Conservation (phyloP, 2,797 vertebrate species). For the Leucoraja ocellata region DNA sequence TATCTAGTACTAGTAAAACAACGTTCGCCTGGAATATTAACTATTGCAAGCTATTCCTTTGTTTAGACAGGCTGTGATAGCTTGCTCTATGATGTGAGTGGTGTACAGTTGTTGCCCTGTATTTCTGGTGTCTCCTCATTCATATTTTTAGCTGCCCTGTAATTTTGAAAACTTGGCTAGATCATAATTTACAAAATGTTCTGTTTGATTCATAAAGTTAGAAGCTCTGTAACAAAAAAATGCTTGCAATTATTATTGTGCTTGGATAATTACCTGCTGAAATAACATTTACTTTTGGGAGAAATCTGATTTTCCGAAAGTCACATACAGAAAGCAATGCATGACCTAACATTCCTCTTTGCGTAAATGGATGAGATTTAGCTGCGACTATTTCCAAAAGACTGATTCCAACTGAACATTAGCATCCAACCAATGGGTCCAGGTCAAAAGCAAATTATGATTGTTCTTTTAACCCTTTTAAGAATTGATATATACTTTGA, state of each 20-base stretch:
- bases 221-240: neutral
- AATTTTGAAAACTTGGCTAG: neutral
- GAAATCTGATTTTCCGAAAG: neutral
- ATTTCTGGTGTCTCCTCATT: neutral
- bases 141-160: neutral
- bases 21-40: no score
- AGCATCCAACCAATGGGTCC: neutral
- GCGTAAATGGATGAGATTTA: neutral
- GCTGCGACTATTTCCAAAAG: neutral
- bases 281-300: neutral
- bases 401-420: neutral
- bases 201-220: neutral
- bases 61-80: neutral
- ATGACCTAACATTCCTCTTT: neutral
- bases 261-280: neutral
- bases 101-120: neutral
- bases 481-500: neutral
- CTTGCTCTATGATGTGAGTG: neutral
- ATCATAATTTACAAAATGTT: neutral
- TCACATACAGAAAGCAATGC: neutral
- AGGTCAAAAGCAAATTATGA: conserved; percentile 1
- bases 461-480: neutral
- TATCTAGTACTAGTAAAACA: no score
- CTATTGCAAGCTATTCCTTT: neutral
- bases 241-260: neutral